phyloP scores from a whole-genome alignment of 2,888 invertebrate genomes.

The Patella caerulea region DNA sequence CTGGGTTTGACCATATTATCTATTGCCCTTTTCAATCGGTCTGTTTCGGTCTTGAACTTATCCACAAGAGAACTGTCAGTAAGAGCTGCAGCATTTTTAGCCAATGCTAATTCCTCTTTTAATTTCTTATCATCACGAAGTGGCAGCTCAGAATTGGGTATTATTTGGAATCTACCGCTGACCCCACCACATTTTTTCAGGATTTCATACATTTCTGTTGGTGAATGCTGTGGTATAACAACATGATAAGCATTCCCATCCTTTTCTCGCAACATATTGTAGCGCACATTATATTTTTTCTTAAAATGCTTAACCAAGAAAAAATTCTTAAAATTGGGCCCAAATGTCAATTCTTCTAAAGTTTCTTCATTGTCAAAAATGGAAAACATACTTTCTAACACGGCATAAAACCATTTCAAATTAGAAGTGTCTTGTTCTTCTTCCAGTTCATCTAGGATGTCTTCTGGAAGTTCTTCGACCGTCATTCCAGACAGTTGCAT shows the following conservation, averaged over 20 bases:
- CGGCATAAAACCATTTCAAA: background rate
- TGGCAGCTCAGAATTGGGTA: background rate
- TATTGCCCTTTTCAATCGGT: background rate
- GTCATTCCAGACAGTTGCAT: background rate
- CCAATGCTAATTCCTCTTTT: background rate
- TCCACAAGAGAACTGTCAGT: background rate
- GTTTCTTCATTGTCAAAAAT: slow-evolving; percentile 7
- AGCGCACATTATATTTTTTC: background rate
- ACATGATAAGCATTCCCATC: background rate
- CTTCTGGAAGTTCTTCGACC: background rate
- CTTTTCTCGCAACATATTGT: background rate
- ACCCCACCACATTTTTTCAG: background rate
- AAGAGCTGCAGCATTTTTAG: background rate
- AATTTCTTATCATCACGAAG: background rate
- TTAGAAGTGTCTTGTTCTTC: background rate
- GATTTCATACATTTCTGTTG: background rate
- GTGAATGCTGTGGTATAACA: background rate
- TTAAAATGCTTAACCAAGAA: background rate
- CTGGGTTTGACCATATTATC: background rate
- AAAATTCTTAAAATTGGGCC: background rate
- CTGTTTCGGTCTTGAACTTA: background rate
- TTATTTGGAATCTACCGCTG: background rate
- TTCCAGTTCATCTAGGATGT: background rate
- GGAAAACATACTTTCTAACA: background rate
- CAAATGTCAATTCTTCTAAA: slow-evolving; percentile 1